Percentiles rank a stretch among this genome's conserved stretches.
phyloP scores from a whole-genome alignment of 2,113 vertebrate species.

The Collichthys lucidus region DNA sequence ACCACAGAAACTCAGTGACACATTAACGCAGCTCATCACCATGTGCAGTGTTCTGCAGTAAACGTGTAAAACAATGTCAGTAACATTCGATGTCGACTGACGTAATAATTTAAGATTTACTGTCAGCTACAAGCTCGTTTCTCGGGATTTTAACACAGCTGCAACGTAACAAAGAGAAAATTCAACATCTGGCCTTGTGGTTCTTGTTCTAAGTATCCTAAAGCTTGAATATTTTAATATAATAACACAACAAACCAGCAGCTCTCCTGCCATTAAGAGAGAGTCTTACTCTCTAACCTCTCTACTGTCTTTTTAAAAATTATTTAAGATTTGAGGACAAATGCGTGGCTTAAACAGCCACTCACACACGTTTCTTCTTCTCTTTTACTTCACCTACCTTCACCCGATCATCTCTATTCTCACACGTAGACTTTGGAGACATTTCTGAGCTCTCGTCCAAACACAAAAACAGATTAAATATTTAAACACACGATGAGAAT shows the following conservation, averaged over 20 bases:
- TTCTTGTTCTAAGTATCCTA: neutral
- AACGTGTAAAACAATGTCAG: slow-evolving; percentile 16
- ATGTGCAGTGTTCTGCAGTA: slow-evolving; percentile 32
- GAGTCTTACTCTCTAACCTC: neutral
- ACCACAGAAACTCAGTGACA: slow-evolving; percentile 76
- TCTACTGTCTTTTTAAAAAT: neutral
- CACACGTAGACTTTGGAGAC: no score
- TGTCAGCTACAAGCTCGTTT: neutral
- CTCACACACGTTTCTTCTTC: no score
- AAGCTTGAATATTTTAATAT: no score
- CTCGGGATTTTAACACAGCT: neutral
- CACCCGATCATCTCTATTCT: no score
- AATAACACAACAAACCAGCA: neutral
- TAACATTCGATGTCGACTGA: slow-evolving; percentile 1
- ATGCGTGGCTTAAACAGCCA: neutral
- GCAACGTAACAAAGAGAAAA: neutral
- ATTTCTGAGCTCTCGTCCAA: no score
- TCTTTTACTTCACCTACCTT: no score
- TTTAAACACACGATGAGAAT: no score
- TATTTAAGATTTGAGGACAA: neutral
- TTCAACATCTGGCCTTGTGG: neutral
- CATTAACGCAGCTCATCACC: slow-evolving; percentile 48
- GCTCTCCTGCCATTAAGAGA: neutral
- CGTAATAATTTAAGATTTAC: neutral
- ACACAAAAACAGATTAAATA: no score